phyloP scores from a whole-genome alignment of 2,888 invertebrate species.

The Oasisia sp. region DNA sequence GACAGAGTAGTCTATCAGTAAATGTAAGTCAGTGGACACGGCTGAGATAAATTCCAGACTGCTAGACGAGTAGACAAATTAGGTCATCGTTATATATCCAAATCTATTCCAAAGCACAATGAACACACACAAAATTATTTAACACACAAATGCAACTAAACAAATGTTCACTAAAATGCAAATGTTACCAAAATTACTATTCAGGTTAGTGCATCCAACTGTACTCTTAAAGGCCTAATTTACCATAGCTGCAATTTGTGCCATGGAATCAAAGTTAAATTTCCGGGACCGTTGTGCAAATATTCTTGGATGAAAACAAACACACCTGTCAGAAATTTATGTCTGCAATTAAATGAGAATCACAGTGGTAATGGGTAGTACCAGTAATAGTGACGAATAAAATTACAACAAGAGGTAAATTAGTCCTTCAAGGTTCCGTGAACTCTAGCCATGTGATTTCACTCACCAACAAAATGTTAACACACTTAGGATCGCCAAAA shows the following conservation, averaged over 20 bases:
- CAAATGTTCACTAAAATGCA: background rate
- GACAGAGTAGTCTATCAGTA: too few relatives aligned
- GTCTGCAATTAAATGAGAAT: background rate
- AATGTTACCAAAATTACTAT: background rate
- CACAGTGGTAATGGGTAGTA: background rate
- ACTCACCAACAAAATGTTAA: conserved; percentile 5
- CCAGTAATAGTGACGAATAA: background rate
- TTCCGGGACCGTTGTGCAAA: background rate
- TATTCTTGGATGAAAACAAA: background rate
- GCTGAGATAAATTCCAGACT: too few relatives aligned
- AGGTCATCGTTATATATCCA: background rate
- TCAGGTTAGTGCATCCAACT: background rate
- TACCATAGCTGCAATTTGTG: conserved; percentile 5
- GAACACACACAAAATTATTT: background rate
- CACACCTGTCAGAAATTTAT: background rate
- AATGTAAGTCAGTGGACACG: too few relatives aligned
- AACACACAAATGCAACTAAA: background rate
- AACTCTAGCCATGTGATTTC: background rate
- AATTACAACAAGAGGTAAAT: background rate
- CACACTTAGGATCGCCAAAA: conserved; percentile 13
- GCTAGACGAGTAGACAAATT: background rate
- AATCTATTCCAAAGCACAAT: background rate
- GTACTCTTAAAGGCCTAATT: background rate
- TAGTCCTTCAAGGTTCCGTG: background rate
- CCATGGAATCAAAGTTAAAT: background rate